A percentile compares a stretch with the other conserved stretches of the same genome.
phyloP scores from a whole-genome alignment of 2,797 vertebrate genomes.

The Setipinna tenuifilis region DNA sequence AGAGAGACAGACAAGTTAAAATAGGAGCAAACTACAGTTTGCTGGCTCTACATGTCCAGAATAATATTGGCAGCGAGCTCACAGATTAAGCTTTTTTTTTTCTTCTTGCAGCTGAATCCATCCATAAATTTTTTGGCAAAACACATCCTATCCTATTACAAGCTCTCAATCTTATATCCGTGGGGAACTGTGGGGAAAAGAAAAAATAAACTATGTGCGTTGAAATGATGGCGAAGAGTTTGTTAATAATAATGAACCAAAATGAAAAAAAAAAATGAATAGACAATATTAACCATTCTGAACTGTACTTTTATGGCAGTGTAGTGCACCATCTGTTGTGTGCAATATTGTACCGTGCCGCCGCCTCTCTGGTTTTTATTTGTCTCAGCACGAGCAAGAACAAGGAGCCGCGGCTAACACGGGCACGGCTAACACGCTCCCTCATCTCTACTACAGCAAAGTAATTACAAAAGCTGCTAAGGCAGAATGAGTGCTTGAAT shows the following conservation, averaged over 20 bases:
- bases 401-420: not conserved
- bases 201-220: not conserved
- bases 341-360: not conserved
- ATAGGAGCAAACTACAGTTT: not conserved
- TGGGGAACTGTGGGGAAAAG: too few species aligned
- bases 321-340: not conserved
- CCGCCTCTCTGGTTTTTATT: not conserved
- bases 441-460: not conserved
- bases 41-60: not conserved
- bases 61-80: too few species aligned
- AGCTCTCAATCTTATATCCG: not conserved
- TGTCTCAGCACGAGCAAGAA: not conserved
- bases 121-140: not conserved
- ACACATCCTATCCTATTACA: not conserved
- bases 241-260: too few species aligned
- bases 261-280: not conserved
- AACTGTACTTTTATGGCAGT: not conserved
- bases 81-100: not conserved
- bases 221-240: too few species aligned
- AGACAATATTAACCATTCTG: not conserved
- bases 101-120: not conserved
- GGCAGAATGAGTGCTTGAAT: conserved; percentile 44
- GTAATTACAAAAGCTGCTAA: conserved; percentile 36
- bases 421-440: not conserved
- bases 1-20: not conserved